phyloP scores from a whole-genome alignment of 1,140 invertebrate genomes.

The Dreissena polymorpha region DNA sequence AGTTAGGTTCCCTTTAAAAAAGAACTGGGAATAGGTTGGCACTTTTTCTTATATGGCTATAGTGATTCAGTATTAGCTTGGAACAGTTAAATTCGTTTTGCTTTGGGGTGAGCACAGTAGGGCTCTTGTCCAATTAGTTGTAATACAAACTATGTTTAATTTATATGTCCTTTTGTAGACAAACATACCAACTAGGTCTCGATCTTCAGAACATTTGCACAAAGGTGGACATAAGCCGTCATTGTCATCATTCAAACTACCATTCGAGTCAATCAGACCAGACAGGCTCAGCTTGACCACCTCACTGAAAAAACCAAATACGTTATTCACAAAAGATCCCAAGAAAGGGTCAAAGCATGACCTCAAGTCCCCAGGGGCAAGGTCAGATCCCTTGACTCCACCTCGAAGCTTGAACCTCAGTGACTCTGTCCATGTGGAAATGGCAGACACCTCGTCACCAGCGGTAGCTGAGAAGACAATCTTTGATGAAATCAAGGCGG shows the following conservation, averaged over 20 bases:
- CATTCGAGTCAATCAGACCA: constrained; percentile 56
- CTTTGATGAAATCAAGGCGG: constrained; percentile 79
- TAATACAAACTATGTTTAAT: too few relatives aligned
- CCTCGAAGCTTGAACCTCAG: constrained; percentile 74
- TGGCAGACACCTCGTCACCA: constrained; percentile 77
- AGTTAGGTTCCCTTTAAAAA: too few relatives aligned
- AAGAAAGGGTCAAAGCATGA: constrained; percentile 52
- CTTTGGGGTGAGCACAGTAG: too few relatives aligned
- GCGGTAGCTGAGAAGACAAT: constrained; percentile 78
- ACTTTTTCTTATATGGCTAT: too few relatives aligned
- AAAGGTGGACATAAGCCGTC: constrained; percentile 29
- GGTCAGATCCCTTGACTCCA: constrained; percentile 67
- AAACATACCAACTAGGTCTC: constrained; percentile 28
- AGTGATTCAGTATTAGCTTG: neutral
- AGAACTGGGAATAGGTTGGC: too few relatives aligned
- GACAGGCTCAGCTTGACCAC: constrained; percentile 46
- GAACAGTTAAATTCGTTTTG: neutral
- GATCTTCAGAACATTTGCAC: constrained; percentile 16
- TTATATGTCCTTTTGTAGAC: constrained; percentile 18
- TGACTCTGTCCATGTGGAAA: constrained; percentile 79
- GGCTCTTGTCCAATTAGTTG: too few relatives aligned
- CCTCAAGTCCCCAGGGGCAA: constrained; percentile 31
- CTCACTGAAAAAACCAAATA: constrained; percentile 52
- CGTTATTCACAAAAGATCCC: constrained; percentile 58
- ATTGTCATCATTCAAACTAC: constrained; percentile 42